Base-by-base conservation (phyloP, 2,797 vertebrate genomes). In the Aeoliscus strigatus region DNA sequence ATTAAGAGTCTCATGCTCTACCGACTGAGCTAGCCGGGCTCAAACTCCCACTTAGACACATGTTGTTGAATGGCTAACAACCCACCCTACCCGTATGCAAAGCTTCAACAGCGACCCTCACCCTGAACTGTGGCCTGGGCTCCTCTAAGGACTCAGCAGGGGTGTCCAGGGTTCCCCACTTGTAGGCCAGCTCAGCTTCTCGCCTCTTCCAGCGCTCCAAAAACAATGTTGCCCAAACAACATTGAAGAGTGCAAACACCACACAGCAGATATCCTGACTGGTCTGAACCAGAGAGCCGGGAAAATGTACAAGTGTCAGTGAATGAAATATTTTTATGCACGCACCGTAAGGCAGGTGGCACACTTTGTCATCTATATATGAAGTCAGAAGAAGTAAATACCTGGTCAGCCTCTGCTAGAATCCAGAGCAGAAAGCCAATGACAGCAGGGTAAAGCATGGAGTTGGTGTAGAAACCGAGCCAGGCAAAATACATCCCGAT, bases 401-500 rank as follows among this genome's bases (percentile, higher is more conserved):
- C 94, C 92, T 94, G 92, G 60, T 96, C 91, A 0, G 87, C 88
- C 60, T 95, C 92, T 0, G 92, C 92, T 37, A 95, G 88, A 5
- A 90, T 89, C 86, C 93, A 96, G n/a, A 96, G 89, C 53, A 95
- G 85, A 26, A 94, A 91, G 51, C 94, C 94, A 0, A 96, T 91
- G 33, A 94, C 89, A 0, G 94, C 93, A 0, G 94, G 94, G 56
- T 96, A 96, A 17, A 96, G 88, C 91, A 96, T 91, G 27, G 92
- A 93, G 1, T 92, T 95, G 2, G 94, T 96, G 79, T 96, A 96
- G 79, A 94, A 96, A 1, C 94, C 94, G 57, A 96, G 57, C 94
- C 94, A 96, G 60, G 94, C 92, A 1, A 96, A 96, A 27, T 96
- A 96, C 93, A 96, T 91, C 54, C 86, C 90, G 1, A 96, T 93